Evolutionary conservation across 2,113 vertebrate species (phyloP), one percentile per base, ranked within the genome.

Genomic region (Entomyzon cyanotis): DNA sequence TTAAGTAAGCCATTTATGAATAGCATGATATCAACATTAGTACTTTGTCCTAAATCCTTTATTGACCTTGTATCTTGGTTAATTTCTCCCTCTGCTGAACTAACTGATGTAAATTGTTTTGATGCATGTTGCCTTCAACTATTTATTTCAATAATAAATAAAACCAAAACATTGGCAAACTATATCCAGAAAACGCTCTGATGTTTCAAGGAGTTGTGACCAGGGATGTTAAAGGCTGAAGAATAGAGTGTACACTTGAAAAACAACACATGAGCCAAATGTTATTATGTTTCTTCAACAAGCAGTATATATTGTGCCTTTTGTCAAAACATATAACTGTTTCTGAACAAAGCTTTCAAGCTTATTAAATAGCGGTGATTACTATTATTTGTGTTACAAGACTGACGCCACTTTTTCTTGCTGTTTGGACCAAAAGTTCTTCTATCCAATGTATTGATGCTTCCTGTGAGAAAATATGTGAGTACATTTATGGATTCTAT

Each of bases 281-380:
- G 8, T 15, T 82, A 30, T 21, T 50, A 25, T 58, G 59, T 69
- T 42, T 10, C 22, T 74, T 41, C 70, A 83, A n/a, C 16, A 41
- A 7, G 13, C 2, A 59, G 5, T 39, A 10, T 46, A 42, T 46
- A 55, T 63, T 39, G 7, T 62, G 4, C 9, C 18, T 73, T 80
- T 65, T 58, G 19, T 56, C 35, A 86, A 65, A 91, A 50, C 3
- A 15, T 13, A 1, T 7, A 67, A 47, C 10, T 74, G 17, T 25
- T 90, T 87, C 31, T 78, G 39, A 17, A 55, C 7, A 64, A 49
- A 62, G 5, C 7, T 82, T 71, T 91, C 50, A 95, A 78, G 9
- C 2, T 87, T 80, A 33, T 50, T 85, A 81, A 60, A 47, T 21
- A 42, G 3, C 4, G 1, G 0, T 1, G 0, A 63, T 37, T 69